A percentile compares a stretch with the other conserved stretches of the same genome.
These are phyloP conservation scores for Hippocampus mohnikei DNA, from an alignment of 2,113 vertebrate genomes.

Conservation along the genomic window DNA sequence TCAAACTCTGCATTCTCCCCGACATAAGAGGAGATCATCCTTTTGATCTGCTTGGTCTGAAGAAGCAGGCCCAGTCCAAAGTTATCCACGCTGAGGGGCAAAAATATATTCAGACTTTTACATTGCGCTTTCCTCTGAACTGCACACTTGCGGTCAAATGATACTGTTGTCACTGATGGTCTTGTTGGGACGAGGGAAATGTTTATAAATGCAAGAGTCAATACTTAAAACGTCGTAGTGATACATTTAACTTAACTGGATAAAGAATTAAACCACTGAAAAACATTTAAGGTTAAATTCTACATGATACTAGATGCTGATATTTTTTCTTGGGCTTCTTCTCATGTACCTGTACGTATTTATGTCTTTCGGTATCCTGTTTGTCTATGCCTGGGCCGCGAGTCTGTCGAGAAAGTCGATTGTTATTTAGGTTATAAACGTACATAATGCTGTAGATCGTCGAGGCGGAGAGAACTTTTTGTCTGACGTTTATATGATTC, in stretches of 20 bases:
- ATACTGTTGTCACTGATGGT: neutral
- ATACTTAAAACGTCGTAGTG: neutral
- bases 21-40: conserved; percentile 96
- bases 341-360: neutral
- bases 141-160: neutral
- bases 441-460: neutral
- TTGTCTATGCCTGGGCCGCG: neutral
- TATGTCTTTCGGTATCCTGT: neutral
- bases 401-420: neutral
- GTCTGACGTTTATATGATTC: neutral
- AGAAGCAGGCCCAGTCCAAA: conserved; percentile 93
- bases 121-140: neutral
- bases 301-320: neutral
- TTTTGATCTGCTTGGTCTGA: conserved; percentile 90
- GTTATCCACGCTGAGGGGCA: conserved; percentile 83
- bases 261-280: neutral
- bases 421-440: neutral
- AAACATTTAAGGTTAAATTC: neutral
- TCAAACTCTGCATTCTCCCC: conserved; percentile 97
- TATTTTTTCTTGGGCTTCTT: neutral
- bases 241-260: neutral
- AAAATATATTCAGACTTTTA: neutral
- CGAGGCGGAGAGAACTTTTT: too few species aligned
- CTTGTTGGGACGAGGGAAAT: too few species aligned
- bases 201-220: neutral